Percentiles rank a stretch among this genome's conserved stretches.
Conservation (phyloP, 2,888 invertebrate species). For the Tubulanus polymorphus region DNA sequence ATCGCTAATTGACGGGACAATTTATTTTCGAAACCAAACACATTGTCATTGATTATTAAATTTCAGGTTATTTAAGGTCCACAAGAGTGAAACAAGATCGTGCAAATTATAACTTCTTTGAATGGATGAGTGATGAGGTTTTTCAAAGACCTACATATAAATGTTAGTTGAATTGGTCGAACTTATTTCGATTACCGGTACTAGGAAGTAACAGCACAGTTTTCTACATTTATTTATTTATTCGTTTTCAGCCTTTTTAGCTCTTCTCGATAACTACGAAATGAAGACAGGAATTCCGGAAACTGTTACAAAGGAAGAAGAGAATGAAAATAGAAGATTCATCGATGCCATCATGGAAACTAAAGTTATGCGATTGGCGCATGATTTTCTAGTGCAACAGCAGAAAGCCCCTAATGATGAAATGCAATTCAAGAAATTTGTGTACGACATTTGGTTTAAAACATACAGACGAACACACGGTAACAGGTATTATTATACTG, state of each 20-base stretch:
- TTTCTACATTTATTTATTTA: no score
- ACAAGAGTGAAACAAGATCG: no score
- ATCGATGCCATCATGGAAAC: conserved; percentile 47
- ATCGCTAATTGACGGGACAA: no score
- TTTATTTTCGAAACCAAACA: no score
- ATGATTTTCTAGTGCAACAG: conserved; percentile 40
- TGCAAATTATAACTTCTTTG: conserved; percentile 37
- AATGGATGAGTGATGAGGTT: conserved; percentile 46
- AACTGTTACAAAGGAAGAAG: conserved; percentile 42
- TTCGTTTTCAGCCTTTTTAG: conserved; percentile 39
- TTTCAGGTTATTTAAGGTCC: no score
- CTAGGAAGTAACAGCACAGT: neutral
- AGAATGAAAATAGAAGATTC: conserved; percentile 43
- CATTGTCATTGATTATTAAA: no score
- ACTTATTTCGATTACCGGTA: no score
- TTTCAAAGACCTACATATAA: conserved; percentile 44
- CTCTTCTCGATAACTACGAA: conserved; percentile 51
- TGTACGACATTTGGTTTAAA: conserved; percentile 51
- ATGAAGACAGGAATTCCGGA: conserved; percentile 41
- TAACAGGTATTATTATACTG: conserved; percentile 29
- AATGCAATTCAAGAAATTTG: conserved; percentile 37
- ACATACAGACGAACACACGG: conserved; percentile 39
- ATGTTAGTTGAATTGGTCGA: conserved; percentile 29
- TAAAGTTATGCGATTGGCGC: conserved; percentile 48
- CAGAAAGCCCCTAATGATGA: conserved; percentile 29